Evolutionary conservation across 1,140 invertebrate genomes (phyloP).

Genomic region (Lordiphosa stackelbergi): DNA sequence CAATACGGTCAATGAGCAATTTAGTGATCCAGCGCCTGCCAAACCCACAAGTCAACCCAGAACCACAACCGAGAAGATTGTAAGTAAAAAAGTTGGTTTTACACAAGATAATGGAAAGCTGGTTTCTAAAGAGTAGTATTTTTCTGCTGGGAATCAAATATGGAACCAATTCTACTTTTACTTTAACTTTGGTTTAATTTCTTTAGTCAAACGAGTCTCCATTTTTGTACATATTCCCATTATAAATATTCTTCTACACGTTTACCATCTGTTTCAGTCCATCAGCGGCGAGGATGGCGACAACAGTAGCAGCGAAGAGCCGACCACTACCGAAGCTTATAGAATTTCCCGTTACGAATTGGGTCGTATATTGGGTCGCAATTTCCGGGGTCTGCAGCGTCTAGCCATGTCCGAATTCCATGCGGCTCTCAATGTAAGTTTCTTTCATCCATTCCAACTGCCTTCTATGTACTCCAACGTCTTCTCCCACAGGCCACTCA

Average conservation of each 20-base stretch:
- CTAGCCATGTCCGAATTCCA: slow-evolving; percentile 61
- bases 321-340: slow-evolving; percentile 61
- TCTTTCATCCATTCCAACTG: background rate
- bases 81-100: slow-evolving; percentile 13
- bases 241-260: fast-evolving
- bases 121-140: too few species aligned
- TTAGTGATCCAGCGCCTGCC: slow-evolving; percentile 60
- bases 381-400: slow-evolving; percentile 69
- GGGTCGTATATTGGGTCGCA: slow-evolving; percentile 68
- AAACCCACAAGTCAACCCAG: slow-evolving; percentile 49
- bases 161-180: too few species aligned
- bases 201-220: too few species aligned
- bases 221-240: too few species aligned
- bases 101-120: too few species aligned
- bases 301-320: slow-evolving; percentile 22
- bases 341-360: slow-evolving; percentile 74
- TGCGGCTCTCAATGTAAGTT: slow-evolving; percentile 62
- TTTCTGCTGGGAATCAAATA: too few species aligned
- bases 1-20: slow-evolving; percentile 67
- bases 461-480: background rate
- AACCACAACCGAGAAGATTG: slow-evolving; percentile 53
- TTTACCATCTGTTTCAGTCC: slow-evolving; percentile 2
- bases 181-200: too few species aligned
- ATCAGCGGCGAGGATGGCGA: slow-evolving; percentile 31
- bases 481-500: slow-evolving; percentile 47